A percentile compares a stretch with the other conserved stretches of the same genome.
Evolutionary conservation across 2,113 vertebrate species (phyloP).

Genomic region (Euleptes europaea): DNA sequence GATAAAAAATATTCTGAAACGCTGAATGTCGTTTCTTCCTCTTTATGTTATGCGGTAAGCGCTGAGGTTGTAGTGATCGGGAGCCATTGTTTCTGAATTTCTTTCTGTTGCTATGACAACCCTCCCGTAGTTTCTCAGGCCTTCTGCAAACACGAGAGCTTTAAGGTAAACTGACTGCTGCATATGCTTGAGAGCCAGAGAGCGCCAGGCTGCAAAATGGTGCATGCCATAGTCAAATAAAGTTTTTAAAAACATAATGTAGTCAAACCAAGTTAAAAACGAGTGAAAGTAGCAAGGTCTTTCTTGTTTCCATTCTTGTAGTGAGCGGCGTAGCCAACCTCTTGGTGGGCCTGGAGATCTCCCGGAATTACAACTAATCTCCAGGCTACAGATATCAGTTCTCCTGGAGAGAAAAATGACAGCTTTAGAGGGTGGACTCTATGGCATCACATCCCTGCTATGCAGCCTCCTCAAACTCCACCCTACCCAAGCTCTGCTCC

Average conservation of each 20-base stretch:
- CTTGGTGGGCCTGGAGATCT: too few relatives aligned
- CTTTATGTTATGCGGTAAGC: slow-evolving; percentile 22
- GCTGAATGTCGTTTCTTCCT: slow-evolving; percentile 48
- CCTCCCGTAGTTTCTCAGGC: slow-evolving; percentile 52
- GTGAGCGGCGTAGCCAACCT: too few relatives aligned
- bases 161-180: slow-evolving; percentile 20
- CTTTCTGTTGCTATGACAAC: slow-evolving; percentile 65
- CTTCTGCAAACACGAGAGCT: slow-evolving; percentile 9
- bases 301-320: neutral
- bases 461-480: too few relatives aligned
- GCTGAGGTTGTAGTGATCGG: slow-evolving; percentile 59
- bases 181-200: slow-evolving; percentile 30
- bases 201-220: neutral
- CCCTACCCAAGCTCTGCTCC: too few relatives aligned
- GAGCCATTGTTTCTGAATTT: slow-evolving; percentile 41
- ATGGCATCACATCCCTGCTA: too few relatives aligned
- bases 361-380: too few relatives aligned
- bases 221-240: slow-evolving; percentile 9
- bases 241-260: neutral
- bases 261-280: neutral
- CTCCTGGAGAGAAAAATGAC: too few relatives aligned
- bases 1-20: slow-evolving; percentile 5
- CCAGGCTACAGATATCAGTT: too few relatives aligned
- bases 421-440: too few relatives aligned
- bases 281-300: neutral